A percentile compares a stretch with the other conserved stretches of the same genome.
phyloP scores from a whole-genome alignment of 2,113 vertebrate species.

The Cranoglanis bouderius region DNA sequence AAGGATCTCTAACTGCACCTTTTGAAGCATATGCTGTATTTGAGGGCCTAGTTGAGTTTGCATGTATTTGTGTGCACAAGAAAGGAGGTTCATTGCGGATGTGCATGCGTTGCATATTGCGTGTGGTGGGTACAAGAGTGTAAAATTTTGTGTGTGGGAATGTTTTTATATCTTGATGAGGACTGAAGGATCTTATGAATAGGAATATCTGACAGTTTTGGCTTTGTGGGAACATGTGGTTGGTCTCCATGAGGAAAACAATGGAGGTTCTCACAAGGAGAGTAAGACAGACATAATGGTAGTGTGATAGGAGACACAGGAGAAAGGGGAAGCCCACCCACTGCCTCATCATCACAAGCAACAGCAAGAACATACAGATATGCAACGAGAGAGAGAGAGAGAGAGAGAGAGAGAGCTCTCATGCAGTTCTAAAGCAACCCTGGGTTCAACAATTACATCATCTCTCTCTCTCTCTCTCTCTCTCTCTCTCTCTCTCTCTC shows the following conservation, averaged over 20 bases:
- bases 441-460: too few species aligned
- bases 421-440: too few species aligned
- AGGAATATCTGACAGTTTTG: not conserved
- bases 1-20: not conserved
- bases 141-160: not conserved
- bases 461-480: too few species aligned
- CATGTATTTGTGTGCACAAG: slow-evolving; percentile 44
- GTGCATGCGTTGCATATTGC: slow-evolving; percentile 41
- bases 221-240: not conserved
- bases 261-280: not conserved
- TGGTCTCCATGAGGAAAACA: not conserved
- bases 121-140: not conserved
- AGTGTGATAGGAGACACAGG: slow-evolving; percentile 1
- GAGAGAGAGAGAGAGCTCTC: not conserved
- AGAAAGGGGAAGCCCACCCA: slow-evolving; percentile 41
- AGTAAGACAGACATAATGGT: not conserved
- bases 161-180: too few species aligned
- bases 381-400: not conserved
- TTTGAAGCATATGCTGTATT: slow-evolving; percentile 7
- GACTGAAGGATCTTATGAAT: not conserved
- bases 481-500: too few species aligned
- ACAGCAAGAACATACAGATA: slow-evolving; percentile 21
- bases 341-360: slow-evolving; percentile 14
- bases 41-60: slow-evolving; percentile 33
- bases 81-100: slow-evolving; percentile 25